These are phyloP conservation scores for Chironomus tepperi DNA, from an alignment of 1,140 invertebrate species.

Conservation along the genomic window DNA sequence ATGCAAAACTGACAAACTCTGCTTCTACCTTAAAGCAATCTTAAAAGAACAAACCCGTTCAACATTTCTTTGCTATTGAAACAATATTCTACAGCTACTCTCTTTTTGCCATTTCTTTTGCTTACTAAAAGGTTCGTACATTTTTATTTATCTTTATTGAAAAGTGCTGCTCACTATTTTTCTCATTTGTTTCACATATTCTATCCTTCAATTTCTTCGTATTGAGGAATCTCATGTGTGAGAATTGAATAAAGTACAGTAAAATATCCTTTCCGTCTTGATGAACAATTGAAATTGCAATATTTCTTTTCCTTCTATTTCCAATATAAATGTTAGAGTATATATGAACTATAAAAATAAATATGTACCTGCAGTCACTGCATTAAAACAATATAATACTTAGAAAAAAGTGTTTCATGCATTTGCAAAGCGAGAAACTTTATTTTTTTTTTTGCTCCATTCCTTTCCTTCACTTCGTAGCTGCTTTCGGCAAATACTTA, in stretches of 20 bases:
- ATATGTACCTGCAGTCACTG: conserved; percentile 6
- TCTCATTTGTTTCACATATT: background rate
- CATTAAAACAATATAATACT: background rate
- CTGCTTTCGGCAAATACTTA: conserved; percentile 1
- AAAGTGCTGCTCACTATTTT: conserved; percentile 6
- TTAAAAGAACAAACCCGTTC: background rate
- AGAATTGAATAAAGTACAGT: background rate
- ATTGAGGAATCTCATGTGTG: background rate
- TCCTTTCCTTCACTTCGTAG: background rate
- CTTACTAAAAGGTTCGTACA: background rate
- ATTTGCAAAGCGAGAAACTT: background rate
- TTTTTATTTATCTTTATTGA: conserved; percentile 22
- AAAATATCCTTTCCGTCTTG: conserved; percentile 1
- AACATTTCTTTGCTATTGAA: background rate
- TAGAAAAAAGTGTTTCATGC: background rate
- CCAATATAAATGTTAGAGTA: background rate
- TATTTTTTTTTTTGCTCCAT: background rate
- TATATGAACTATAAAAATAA: background rate
- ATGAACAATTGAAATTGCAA: conserved; percentile 9
- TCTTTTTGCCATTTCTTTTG: background rate
- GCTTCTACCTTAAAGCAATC: no score
- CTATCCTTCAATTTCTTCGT: background rate
- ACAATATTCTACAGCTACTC: background rate
- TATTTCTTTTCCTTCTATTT: background rate
- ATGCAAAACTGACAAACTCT: no score